Percentiles rank a stretch among this genome's conserved stretches.
These are phyloP conservation scores for Erebia ligea DNA, from an alignment of 2,888 invertebrate genomes.

Conservation along the genomic window DNA sequence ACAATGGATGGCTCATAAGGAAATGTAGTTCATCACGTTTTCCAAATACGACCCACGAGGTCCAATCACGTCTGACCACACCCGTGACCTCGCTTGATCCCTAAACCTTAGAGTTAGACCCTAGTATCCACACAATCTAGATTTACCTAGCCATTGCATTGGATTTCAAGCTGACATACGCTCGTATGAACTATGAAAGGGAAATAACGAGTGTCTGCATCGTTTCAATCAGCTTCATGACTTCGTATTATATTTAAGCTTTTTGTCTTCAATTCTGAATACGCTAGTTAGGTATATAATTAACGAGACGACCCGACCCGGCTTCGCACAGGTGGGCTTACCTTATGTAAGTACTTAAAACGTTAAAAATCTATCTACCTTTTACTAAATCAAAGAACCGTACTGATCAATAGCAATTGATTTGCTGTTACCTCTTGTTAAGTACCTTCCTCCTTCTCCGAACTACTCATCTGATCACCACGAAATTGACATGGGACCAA, in stretches of 20 bases:
- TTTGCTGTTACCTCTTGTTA: too few relatives aligned
- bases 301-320: too few relatives aligned
- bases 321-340: too few relatives aligned
- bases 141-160: constrained; percentile 30
- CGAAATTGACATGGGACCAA: too few relatives aligned
- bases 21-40: constrained; percentile 38
- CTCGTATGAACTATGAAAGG: constrained; percentile 12
- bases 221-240: constrained; percentile 8
- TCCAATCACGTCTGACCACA: constrained; percentile 40
- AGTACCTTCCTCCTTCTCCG: too few relatives aligned
- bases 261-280: neutral
- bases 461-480: too few relatives aligned
- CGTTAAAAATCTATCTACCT: too few relatives aligned
- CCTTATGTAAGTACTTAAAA: too few relatives aligned
- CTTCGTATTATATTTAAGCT: too few relatives aligned
- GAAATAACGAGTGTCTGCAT: constrained; percentile 5
- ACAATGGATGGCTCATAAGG: constrained; percentile 31
- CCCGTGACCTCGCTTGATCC: constrained; percentile 40
- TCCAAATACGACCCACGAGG: constrained; percentile 35
- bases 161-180: constrained; percentile 34
- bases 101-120: constrained; percentile 18
- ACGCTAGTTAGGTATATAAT: too few relatives aligned
- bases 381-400: too few relatives aligned
- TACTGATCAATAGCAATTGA: too few relatives aligned
- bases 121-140: constrained; percentile 36